These are phyloP conservation scores for Crotophaga sulcirostris DNA, from an alignment of 2,113 vertebrate species.

Conservation along the genomic window DNA sequence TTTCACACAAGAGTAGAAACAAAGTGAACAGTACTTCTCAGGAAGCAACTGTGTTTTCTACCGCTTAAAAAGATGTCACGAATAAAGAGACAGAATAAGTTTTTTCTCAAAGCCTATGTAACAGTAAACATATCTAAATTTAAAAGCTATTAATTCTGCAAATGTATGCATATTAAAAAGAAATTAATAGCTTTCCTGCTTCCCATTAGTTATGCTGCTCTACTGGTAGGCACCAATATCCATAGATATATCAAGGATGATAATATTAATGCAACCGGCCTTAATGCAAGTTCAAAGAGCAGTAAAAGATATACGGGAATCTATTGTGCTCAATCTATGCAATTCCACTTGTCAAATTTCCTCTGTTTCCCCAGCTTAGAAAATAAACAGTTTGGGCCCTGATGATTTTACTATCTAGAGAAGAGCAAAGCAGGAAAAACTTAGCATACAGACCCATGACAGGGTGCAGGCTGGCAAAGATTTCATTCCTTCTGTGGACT, in stretches of 20 bases:
- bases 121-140: background rate
- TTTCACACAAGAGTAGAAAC: slow-evolving; percentile 36
- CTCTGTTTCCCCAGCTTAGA: background rate
- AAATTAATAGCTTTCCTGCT: background rate
- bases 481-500: background rate
- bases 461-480: background rate
- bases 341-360: background rate
- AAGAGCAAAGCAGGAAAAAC: background rate
- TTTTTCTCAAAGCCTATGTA: background rate
- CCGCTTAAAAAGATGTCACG: background rate
- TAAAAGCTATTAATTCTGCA: background rate
- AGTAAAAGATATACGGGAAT: background rate
- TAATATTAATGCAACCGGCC: background rate
- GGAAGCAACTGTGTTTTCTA: background rate
- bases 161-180: background rate
- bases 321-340: background rate
- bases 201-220: background rate
- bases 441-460: background rate
- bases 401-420: background rate
- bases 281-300: background rate
- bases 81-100: background rate
- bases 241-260: background rate
- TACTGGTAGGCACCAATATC: background rate
- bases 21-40: background rate
- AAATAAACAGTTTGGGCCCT: background rate